Base-by-base conservation (phyloP, 1,140 invertebrate species). In the Penaeus japonicus region DNA sequence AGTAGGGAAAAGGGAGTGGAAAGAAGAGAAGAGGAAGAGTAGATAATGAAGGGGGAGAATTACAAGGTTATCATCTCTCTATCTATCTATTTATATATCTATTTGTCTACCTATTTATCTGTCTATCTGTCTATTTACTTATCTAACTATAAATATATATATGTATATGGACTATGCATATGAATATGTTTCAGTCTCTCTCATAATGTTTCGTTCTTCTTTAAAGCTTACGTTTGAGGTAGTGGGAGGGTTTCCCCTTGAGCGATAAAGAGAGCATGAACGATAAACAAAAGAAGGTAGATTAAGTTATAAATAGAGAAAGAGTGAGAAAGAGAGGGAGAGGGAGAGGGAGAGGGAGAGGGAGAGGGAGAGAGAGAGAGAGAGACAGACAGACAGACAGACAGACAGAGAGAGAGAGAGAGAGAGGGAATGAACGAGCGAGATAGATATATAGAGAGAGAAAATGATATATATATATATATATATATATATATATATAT, bases 261-360 rank as follows among this genome's bases (percentile, higher is more conserved):
- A 47, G 39, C 7, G 39, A 47, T 47, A 47, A 47, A 47, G 39
- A 47, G 39, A 47, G 39, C 7, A 12, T 10, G 39, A 47, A 10
- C 2, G 39, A 47, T 0, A 47, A 10, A 10, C 0, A 10, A 7
- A 7, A 7, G 7, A 39, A 39, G 35, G 3, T 39, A 47, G 39
- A 47, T 47, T 47, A 47, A 10, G 39, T 47, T 47, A 47, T 47
- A 47, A 10, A 47, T 47, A 47, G 39, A 47, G 39, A 81, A 24
- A 81, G 32, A 47, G 35, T 57, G 79, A 81, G 53, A 81, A 53
- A 81, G 79, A 81, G 79, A 81, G 79, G 27, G 70, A 27, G 73
- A n/a, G 73, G 32, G 4, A 77, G 73, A 77, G 73, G 18, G 73
- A 77, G 17, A 27, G 17, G 15, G 70, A 27, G 70, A 73, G 70